Base-by-base conservation (phyloP, 2,797 vertebrate species). In the Sylvilagus floridanus region DNA sequence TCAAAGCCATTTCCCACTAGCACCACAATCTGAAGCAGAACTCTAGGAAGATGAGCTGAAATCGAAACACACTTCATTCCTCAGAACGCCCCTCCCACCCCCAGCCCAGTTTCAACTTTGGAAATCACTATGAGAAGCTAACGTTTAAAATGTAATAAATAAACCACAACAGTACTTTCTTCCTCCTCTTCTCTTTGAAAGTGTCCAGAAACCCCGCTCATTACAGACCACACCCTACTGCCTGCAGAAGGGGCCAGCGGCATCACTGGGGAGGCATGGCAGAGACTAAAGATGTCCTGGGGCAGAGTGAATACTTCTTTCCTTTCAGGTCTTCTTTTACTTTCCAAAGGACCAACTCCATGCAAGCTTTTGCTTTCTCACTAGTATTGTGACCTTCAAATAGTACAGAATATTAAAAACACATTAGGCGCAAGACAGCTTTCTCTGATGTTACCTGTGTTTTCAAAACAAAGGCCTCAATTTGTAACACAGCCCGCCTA, bases 331-430 rank as follows among this genome's bases (percentile, higher is more conserved):
- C 98, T 90, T 98, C 98, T 96, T 98, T 99, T n/a, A 98, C 93
- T 94, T 98, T 99, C 98, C 98, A 99, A 54, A 99, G 96, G 97
- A 99, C 98, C 14, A 99, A 98, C 91, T 99, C 99, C 98, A 99
- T 98, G 94, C 98, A 99, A 37, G 98, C 98, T 1, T 94, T 65
- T 57, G 98, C 98, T 50, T 98, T 98, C 69, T 99, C 99, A 66
- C 96, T 98, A 66, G 98, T 98, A 97, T 98, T 98, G 30, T 98
- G 98, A 68, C 98, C 98, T 95, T 69, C 97, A 96, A 98, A 98
- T 98, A 88, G 32, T 79, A 77, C 0, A 87, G 84, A 66, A 86
- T 66, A n/a, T 78, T 93, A 73, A 84, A 7, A 89, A 75, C 19
- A 4, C 4, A 1, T 93, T 52, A 93, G 42, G 57, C 10, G 16